Evolutionary conservation across 2,113 vertebrate genomes (phyloP), one percentile per base, ranked within the genome.

Genomic region (Hystrix brachyura): DNA sequence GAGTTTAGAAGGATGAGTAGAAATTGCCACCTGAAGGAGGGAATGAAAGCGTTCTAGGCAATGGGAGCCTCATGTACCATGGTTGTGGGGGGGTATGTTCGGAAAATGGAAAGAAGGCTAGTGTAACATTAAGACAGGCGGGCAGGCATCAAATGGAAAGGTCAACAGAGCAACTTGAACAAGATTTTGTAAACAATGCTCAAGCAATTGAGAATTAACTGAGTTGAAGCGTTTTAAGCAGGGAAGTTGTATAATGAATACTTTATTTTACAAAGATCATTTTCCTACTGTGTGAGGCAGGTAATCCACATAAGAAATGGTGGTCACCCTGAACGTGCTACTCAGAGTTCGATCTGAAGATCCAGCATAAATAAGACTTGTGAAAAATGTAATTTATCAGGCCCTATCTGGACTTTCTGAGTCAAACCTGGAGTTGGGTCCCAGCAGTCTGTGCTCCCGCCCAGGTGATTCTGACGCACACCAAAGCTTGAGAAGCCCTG

Each of bases 101-200:
- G 64, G 84, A 51, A 51, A 64, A 29, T 48, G 27, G 13, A 82
- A 80, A n/a, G 23, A 76, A 53, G 29, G 7, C 18, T 57, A 91
- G 19, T n/a, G 15, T 67, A 62, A 17, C 19, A 34, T 21, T 27
- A 86, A 27, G 72, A 38, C 11, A n/a, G 1, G 4, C 23, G 59
- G 43, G 12, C 18, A 55, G 3, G 6, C 5, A 15, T 84, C 51
- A 21, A 0, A 0, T 69, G 51, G 8, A 8, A 32, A 57, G 17
- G 48, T 4, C 60, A 21, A 9, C 32, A 13, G n/a, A n/a, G 5
- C 3, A 76, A 17, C 4, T 21, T 3, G 4, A 9, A 0, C 0
- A 19, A 48, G 32, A 10, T 1, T 87, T 46, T 69, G 2, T 38
- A 25, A 38, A 62, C 29, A 4, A 34, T 0, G 3, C 1, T 17